Evolutionary conservation across 1,140 invertebrate genomes (phyloP).

Genomic region (Orchestia grillus): DNA sequence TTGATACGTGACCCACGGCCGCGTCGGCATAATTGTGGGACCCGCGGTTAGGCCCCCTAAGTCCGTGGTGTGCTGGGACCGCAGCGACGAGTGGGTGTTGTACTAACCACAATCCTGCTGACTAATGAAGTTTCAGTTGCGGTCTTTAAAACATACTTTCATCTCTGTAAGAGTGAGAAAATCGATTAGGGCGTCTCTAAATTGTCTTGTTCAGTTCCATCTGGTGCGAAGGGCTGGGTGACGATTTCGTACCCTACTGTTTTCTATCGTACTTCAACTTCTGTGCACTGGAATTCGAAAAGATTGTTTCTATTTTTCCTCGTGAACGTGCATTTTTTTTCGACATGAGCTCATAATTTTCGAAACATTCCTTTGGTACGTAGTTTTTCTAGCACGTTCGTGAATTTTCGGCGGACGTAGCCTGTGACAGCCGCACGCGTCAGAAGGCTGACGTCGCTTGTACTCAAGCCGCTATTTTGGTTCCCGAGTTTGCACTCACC

Average conservation of each 20-base stretch:
- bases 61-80: neutral
- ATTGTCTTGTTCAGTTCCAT: neutral
- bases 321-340: no score
- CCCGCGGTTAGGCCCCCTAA: neutral
- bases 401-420: neutral
- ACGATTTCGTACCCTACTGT: no score
- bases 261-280: no score
- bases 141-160: neutral
- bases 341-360: no score
- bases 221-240: neutral
- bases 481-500: neutral
- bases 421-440: neutral
- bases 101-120: neutral
- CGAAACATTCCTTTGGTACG: no score
- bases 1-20: neutral
- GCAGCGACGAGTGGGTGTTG: neutral
- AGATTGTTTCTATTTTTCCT: no score
- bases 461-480: neutral
- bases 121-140: neutral
- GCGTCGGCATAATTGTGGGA: neutral
- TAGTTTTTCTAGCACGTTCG: no score
- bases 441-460: neutral
- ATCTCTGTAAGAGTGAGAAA: neutral
- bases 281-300: no score
- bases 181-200: neutral